Conservation (phyloP, 2,113 vertebrate species). For the Poecile atricapillus region DNA sequence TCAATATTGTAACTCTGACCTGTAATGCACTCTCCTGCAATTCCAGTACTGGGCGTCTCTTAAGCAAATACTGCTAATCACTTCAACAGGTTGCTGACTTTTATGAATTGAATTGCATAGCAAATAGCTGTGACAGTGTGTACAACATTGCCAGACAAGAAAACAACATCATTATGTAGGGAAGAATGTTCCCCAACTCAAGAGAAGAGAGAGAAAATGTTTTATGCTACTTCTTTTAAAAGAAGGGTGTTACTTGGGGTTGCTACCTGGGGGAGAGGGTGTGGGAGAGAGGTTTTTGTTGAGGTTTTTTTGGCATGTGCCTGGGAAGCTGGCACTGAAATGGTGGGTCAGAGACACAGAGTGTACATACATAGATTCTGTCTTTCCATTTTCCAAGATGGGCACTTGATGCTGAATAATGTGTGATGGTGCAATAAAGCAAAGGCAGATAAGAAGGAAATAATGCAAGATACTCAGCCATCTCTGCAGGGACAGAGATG, state of each 20-base stretch:
- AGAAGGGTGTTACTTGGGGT: neutral
- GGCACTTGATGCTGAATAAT: neutral
- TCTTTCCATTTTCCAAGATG: neutral
- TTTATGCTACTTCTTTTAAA: neutral
- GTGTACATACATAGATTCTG: neutral
- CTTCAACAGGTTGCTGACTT: conserved; percentile 62
- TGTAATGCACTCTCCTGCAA: conserved; percentile 55
- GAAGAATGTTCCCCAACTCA: neutral
- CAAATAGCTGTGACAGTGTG: conserved; percentile 5
- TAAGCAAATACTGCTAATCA: conserved; percentile 64
- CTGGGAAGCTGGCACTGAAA: neutral
- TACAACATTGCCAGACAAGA: conserved; percentile 26
- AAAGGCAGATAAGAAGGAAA: neutral
- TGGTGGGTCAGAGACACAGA: accelerated
- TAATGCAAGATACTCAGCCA: neutral
- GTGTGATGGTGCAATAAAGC: neutral
- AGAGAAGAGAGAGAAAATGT: neutral
- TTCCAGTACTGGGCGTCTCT: conserved; percentile 71
- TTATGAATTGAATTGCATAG: conserved; percentile 28
- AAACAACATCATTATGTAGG: neutral
- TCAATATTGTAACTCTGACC: conserved; percentile 52
- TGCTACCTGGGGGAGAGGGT: neutral
- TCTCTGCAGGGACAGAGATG: neutral
- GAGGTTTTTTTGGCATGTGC: neutral
- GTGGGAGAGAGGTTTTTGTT: neutral